Evolutionary conservation across 1,140 invertebrate genomes (phyloP), one percentile per base, ranked within the genome.

Genomic region (Zophobas morio): DNA sequence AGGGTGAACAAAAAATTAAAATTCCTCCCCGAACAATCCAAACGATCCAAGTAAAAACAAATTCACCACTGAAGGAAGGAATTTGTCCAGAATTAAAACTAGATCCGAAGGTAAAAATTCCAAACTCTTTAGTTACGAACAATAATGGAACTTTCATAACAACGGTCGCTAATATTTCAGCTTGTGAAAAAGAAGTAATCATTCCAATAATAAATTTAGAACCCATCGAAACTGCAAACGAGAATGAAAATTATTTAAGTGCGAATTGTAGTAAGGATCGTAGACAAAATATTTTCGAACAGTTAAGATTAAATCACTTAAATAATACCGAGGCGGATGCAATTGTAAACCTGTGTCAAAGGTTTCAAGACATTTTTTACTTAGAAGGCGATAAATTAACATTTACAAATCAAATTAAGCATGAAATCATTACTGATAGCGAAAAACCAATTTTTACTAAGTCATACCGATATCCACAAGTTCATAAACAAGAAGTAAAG

Each of bases 361-460:
- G 0, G 3, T 46, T 46, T 8, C 3, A 46, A 46, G 3, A 56
- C 35, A 53, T 72, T 36, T 72, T 72, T 6, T 42, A 53, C 51
- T 35, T 32, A 2, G 40, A 46, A 53, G 32, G 47, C 20, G 35
- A 36, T 42, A 53, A 72, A 49, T 35, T 72, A 42, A 53, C 47
- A 36, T 72, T 72, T n/a, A 72, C 40, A 4, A 72, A 72, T 53
- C 46, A 49, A 35, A 39, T 72, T 5, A 72, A 72, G 53, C 70
- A 54, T 8, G 49, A 72, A 49, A 72, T 72, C 1, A 35, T 4
- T 0, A 72, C 70, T n/a, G 36, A 20, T 1, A 46, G 36, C 32
- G 46, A 51, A 35, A 51, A 33, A 4, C 70, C 70, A 4, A 46
- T 72, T 33, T 34, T 49, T 37, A 49, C 47, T 6, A 72, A 42